Base-by-base conservation (phyloP, 2,797 vertebrate genomes). In the Tauraco hartlaubi region DNA sequence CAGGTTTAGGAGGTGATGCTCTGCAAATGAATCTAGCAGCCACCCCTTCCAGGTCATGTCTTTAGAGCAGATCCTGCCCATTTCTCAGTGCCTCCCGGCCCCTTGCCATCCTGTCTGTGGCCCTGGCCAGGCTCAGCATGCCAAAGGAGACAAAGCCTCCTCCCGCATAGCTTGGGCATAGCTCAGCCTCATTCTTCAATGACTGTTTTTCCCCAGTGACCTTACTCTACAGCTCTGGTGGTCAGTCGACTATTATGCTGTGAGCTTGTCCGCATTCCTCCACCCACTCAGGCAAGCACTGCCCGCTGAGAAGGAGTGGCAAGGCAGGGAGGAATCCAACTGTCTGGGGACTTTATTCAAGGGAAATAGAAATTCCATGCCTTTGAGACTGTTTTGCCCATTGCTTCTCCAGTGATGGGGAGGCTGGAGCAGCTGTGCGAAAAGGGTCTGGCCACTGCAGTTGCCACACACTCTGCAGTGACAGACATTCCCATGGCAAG, bases 201-300 rank as follows among this genome's bases (percentile, higher is more conserved):
- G 95, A 54, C 78, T 94, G 69, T 63, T 97, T 96, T 90, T 96
- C 95, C 95, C 96, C 92, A 86, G 90, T 96, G 96, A 94, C 95
- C 92, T 96, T 96, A 72, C 85, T 79, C 91, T 61, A n/a, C 88
- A 77, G 92, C 86, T 74, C 92, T 96, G 94, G 94, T 97, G 96
- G 94, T 97, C 94, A 97, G 92, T 93, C 43, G 92, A 74, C 94
- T 95, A 89, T 96, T 97, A 95, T 96, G 91, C 94, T 95, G 87
- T 3, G 12, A 95, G 92, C 73, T 94, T 90, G 91, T 94, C 92
- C 16, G 1, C 96, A 96, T 97, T 97, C 94, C 94, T 97, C 94
- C 96, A 94, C 96, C 96, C 96, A 96, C 96, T 96, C 96, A 94
- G 85, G 82, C 92, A 88, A 96, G 92, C 90, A 39, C 77, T 91